These are phyloP conservation scores for Otocyon megalotis DNA, from an alignment of 2,113 vertebrate species.

Conservation along the genomic window DNA sequence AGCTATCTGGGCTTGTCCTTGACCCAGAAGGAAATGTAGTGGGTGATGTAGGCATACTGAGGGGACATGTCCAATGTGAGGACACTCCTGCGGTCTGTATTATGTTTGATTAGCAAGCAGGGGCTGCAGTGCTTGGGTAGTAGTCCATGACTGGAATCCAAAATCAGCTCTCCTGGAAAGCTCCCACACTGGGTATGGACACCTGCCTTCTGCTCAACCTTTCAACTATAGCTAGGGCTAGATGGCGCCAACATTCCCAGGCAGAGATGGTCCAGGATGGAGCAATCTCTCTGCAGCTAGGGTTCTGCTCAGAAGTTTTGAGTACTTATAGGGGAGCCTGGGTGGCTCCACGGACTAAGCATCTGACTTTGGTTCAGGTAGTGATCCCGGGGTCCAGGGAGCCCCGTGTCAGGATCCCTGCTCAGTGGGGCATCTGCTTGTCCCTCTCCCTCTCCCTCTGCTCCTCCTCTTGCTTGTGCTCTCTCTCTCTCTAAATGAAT, in stretches of 20 bases:
- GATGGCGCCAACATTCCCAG: background rate
- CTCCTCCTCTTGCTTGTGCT: background rate
- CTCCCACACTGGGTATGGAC: background rate
- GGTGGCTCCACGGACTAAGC: background rate
- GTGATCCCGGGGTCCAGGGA: background rate
- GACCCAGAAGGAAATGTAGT: background rate
- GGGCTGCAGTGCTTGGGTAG: background rate
- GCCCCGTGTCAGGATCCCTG: background rate
- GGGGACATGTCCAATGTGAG: fast-evolving
- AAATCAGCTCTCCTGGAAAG: background rate
- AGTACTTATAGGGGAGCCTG: background rate
- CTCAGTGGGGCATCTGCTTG: background rate
- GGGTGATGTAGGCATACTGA: no score
- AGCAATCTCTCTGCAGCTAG: background rate
- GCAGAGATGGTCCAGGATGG: background rate
- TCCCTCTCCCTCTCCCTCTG: background rate
- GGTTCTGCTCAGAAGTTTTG: background rate
- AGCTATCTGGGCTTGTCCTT: background rate
- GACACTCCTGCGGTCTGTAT: background rate
- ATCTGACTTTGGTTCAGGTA: background rate
- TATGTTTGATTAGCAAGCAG: background rate
- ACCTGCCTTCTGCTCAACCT: background rate
- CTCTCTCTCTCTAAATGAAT: background rate
- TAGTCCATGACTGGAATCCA: background rate
- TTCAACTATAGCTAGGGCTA: background rate